Base-by-base conservation (phyloP, 2,797 vertebrate species). In the Phaenicophaeus curvirostris region DNA sequence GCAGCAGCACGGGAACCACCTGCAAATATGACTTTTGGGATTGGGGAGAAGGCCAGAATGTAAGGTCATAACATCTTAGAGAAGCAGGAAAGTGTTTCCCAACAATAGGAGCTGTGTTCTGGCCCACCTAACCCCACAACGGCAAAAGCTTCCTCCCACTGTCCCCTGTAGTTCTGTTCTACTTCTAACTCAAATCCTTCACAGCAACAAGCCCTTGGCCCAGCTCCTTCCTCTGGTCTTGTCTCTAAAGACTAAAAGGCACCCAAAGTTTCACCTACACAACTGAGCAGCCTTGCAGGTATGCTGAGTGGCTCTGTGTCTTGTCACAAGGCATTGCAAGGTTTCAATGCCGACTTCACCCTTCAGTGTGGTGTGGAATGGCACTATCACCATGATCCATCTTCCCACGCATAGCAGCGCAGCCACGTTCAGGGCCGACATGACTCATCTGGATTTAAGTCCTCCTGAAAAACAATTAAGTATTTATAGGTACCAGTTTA, bases 381-480 rank as follows among this genome's bases (percentile, higher is more conserved):
- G 27, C n/a, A 15, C 27, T 18, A 8, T 11, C 4, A 0, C 28
- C 27, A 7, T 2, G 8, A 2, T 65, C 2, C 2, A 11, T 42
- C 63, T 31, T 55, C 68, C 44, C 48, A n/a, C 3, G 1, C 16
- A 13, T 0, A 0, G 48, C 68, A 72, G 24, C 8, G 0, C 15
- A 16, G 31, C 15, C 5, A 1, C 1, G 12, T 41, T 24, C n/a
- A 31, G n/a, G 23, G 51, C 65, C 37, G 46, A 16, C 0, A 1
- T 21, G 15, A 41, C 61, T 78, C 25, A 21, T 16, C 46, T 55
- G 42, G 23, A 61, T 67, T 89, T 66, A 50, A 62, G 18, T 44
- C 66, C 48, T 76, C 35, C 69, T 72, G 54, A 76, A 76, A 92
- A 76, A 71, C 61, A 71, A 37, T 65, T 50, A 65, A 65, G 20